These are phyloP conservation scores for Dendronephthya gigantea DNA, from an alignment of 64 coral and sea anemone genomes.

Conservation along the genomic window DNA sequence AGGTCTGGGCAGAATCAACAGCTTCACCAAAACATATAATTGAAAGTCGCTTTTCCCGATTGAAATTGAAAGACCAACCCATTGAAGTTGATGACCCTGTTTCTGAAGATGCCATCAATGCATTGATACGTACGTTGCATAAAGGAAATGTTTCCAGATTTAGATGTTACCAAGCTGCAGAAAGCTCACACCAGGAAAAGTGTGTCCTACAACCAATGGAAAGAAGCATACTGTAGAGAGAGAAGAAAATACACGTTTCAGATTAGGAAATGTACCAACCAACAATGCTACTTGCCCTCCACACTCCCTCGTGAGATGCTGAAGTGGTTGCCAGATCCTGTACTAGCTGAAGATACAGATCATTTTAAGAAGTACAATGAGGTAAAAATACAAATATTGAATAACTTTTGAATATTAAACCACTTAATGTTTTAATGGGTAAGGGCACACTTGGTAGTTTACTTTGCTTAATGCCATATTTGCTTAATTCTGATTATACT, in stretches of 20 bases:
- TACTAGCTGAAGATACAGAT: slow-evolving; percentile 10
- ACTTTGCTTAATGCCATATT: neutral
- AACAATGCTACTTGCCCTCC: slow-evolving; percentile 4
- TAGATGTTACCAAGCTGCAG: slow-evolving; percentile 14
- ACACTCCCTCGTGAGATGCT: neutral
- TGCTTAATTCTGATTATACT: neutral
- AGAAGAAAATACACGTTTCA: slow-evolving; percentile 34
- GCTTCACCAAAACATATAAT: neutral
- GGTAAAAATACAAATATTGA: neutral
- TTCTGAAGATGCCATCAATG: slow-evolving; percentile 6
- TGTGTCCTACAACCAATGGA: slow-evolving; percentile 24
- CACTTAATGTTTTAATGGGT: no score
- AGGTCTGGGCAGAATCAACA: slow-evolving; percentile 3
- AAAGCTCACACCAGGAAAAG: slow-evolving; percentile 15
- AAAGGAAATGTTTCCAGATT: slow-evolving; percentile 11
- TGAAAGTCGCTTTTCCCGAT: neutral
- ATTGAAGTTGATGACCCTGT: slow-evolving; percentile 9
- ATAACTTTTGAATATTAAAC: no score
- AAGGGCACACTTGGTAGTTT: neutral
- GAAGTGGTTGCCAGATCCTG: slow-evolving; percentile 32
- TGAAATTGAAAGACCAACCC: slow-evolving; percentile 16
- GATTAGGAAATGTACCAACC: slow-evolving; percentile 28
- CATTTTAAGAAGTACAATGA: slow-evolving; percentile 30
- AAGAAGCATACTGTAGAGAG: neutral
- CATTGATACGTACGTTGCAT: neutral